Conservation (phyloP, 2,797 vertebrate species). For the Valencia hispanica region DNA sequence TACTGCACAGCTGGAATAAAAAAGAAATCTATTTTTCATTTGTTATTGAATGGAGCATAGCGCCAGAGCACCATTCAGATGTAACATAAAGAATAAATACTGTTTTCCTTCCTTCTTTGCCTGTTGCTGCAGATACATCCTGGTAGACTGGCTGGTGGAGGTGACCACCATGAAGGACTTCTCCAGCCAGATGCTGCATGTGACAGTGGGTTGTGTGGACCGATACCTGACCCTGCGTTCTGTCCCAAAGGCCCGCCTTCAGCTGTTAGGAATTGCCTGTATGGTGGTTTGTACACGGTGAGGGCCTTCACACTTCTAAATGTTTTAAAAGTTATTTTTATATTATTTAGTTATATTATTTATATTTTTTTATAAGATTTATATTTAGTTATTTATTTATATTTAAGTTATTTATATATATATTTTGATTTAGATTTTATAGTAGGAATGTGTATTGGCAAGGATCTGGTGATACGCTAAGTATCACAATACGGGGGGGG, state of each 20-base stretch:
- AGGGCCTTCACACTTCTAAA: constrained; percentile 30
- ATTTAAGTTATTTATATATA: too few relatives aligned
- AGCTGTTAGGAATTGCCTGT: constrained; percentile 96
- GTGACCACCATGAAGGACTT: constrained; percentile 99
- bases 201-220: constrained; percentile 93
- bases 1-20: not conserved
- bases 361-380: too few relatives aligned
- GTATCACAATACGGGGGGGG: too few relatives aligned
- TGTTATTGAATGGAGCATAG: not conserved
- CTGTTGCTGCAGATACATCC: constrained; percentile 86
- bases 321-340: too few relatives aligned
- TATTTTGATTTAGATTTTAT: too few relatives aligned
- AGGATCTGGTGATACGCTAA: too few relatives aligned
- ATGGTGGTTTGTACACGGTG: constrained; percentile 99
- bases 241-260: constrained; percentile 89
- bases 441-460: too few relatives aligned
- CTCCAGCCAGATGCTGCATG: constrained; percentile 92
- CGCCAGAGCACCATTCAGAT: too few relatives aligned
- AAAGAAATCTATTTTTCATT: not conserved
- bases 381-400: too few relatives aligned
- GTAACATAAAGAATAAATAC: not conserved
- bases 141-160: constrained; percentile 98
- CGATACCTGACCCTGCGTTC: constrained; percentile 88
- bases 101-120: not conserved
- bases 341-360: too few relatives aligned